Conservation (phyloP, 2,113 vertebrate species). For the Neogale vison region DNA sequence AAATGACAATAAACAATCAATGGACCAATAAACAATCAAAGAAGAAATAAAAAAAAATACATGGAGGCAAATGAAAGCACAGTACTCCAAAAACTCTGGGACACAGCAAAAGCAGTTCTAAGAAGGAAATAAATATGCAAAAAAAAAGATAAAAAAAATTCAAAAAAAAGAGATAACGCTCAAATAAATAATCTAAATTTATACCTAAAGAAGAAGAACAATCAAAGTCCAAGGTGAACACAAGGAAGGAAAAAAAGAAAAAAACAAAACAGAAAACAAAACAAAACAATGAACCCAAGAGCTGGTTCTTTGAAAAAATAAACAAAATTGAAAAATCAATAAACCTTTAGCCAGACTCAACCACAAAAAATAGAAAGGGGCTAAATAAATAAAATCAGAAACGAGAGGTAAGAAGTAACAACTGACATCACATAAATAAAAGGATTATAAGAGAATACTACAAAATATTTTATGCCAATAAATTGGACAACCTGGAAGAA, state of each 20-base stretch:
- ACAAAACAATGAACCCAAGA: neutral
- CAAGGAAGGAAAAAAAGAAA: neutral
- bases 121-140: neutral
- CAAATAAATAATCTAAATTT: neutral
- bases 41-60: neutral
- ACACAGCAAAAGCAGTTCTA: neutral
- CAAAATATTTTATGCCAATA: neutral
- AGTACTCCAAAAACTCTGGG: neutral
- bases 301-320: neutral
- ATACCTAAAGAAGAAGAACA: neutral
- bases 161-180: neutral
- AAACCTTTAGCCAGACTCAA: neutral
- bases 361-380: neutral
- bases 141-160: neutral
- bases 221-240: neutral
- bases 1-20: neutral
- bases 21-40: neutral
- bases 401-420: neutral
- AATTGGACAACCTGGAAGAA: neutral
- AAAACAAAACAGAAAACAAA: too few relatives aligned
- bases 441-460: neutral
- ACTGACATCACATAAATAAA: neutral
- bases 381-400: neutral
- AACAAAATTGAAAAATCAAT: neutral
- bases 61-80: neutral